A percentile compares a stretch with the other conserved stretches of the same genome.
Conservation (phyloP, 2,888 invertebrate species). For the Siphonodentalium dalli region DNA sequence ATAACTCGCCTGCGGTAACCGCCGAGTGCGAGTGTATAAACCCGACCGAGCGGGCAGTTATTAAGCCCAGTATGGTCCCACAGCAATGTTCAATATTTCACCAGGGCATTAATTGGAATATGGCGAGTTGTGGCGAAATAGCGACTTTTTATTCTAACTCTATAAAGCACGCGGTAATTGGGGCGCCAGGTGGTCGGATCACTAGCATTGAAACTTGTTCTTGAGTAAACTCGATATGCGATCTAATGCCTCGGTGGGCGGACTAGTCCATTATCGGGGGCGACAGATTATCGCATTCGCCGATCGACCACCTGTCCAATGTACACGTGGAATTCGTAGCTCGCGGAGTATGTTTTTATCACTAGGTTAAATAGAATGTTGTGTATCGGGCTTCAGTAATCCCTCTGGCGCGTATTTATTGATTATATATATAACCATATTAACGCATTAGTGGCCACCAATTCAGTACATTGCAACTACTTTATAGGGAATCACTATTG, state of each 20-base stretch:
- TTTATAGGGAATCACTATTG: too few species aligned
- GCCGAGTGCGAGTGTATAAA: conserved; percentile 3
- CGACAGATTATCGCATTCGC: too few species aligned
- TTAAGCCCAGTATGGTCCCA: not conserved
- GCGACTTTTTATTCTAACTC: conserved; percentile 29
- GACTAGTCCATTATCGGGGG: conserved; percentile 32
- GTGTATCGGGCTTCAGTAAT: too few species aligned
- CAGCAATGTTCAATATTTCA: not conserved
- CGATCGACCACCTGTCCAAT: too few species aligned
- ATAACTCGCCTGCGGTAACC: conserved; percentile 12
- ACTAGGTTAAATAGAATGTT: too few species aligned
- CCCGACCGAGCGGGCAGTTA: not conserved
- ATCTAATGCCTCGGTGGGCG: conserved; percentile 32
- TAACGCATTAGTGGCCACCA: too few species aligned
- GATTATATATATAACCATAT: too few species aligned
- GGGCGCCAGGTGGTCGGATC: conserved; percentile 35
- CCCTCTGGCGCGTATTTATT: too few species aligned
- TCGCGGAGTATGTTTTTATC: too few species aligned
- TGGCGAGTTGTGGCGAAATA: conserved; percentile 35
- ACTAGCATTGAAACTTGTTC: conserved; percentile 23
- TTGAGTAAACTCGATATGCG: conserved; percentile 35
- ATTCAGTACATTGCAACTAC: too few species aligned
- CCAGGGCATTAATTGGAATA: conserved; percentile 30
- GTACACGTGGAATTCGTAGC: too few species aligned
- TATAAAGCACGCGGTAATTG: conserved; percentile 14